Base-by-base conservation (phyloP, 2,113 vertebrate genomes). In the Hippolais icterina region DNA sequence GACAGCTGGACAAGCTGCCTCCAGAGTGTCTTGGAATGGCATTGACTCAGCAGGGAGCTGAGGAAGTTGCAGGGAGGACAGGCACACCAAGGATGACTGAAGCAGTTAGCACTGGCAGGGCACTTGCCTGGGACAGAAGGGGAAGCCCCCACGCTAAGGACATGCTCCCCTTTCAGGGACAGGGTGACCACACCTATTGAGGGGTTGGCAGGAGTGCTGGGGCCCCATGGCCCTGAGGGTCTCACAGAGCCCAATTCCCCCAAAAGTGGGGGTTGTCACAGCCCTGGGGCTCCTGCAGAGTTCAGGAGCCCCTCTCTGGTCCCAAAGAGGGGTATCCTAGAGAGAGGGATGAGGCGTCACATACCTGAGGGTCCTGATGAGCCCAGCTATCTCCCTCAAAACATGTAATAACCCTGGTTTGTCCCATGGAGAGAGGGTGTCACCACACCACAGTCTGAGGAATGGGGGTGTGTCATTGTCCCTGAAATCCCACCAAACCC, bases 1-100 rank as follows among this genome's bases (percentile, higher is more conserved):
- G 94, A 69, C 59, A 99, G 97, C 12, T 98, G 97, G 88, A 98
- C 97, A 46, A 98, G 97, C 0, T 99, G 31, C 98, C 1, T 76
- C 86, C 3, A 98, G 98, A 14, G 98, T 98, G 4, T 99, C 98
- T 17, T 98, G 98, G 17, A 98, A 88, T 3, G 97, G 89, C 12
- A 97, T 19, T 0, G 91, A 93, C 71, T 99, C 99, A 9, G 99
- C 98, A 9, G 96, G 92, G 5, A 91, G n/a, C 21, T 83, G 96
- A 27, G 52, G 20, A 6, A 87, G 3, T 5, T 75, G n/a, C 10
- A 49, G 31, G 33, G 25, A 12, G 3, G 9, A 50, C 0, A 14
- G 83, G 10, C 89, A 95, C 6, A 98, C 98, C 0, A 94, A 97
- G 0, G 98, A 98, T 61, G 98, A 98, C n/a, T 98, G 98, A 41